Percentiles rank a stretch among this genome's conserved stretches.
phyloP scores from a whole-genome alignment of 2,797 vertebrate genomes.

The Notolabrus celidotus region DNA sequence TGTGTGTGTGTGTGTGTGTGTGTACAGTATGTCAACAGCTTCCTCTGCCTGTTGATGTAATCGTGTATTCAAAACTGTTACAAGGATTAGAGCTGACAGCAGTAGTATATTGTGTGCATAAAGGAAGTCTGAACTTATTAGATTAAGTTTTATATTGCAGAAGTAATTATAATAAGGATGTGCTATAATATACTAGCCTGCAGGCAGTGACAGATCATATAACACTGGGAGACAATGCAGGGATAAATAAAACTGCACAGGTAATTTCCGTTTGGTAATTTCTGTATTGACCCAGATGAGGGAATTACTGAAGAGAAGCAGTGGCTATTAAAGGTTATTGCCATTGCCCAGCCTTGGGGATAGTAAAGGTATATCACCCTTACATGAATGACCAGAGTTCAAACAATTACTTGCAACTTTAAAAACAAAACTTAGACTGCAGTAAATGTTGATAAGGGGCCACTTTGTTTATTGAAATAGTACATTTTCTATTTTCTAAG shows the following conservation, averaged over 20 bases:
- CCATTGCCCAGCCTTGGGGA: background rate
- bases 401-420: conserved; percentile 4
- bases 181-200: conserved; percentile 3
- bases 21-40: background rate
- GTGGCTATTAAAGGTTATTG: conserved; percentile 10
- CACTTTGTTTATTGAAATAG: no score
- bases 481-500: no score
- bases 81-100: background rate
- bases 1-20: background rate
- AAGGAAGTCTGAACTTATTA: conserved; percentile 8
- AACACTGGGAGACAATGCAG: conserved; percentile 5
- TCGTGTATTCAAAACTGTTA: background rate
- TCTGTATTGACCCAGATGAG: conserved; percentile 24
- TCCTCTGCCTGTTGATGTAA: conserved; percentile 5
- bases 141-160: conserved; percentile 21
- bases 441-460: no score
- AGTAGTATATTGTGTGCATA: no score
- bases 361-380: conserved; percentile 19
- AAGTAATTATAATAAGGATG: conserved; percentile 24
- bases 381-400: conserved; percentile 9
- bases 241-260: conserved; percentile 13
- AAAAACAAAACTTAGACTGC: no score
- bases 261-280: conserved; percentile 3
- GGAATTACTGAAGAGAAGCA: conserved; percentile 10
- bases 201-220: conserved; percentile 5